phyloP scores from a whole-genome alignment of 2,888 invertebrate genomes.

The Pterobdella sp. region DNA sequence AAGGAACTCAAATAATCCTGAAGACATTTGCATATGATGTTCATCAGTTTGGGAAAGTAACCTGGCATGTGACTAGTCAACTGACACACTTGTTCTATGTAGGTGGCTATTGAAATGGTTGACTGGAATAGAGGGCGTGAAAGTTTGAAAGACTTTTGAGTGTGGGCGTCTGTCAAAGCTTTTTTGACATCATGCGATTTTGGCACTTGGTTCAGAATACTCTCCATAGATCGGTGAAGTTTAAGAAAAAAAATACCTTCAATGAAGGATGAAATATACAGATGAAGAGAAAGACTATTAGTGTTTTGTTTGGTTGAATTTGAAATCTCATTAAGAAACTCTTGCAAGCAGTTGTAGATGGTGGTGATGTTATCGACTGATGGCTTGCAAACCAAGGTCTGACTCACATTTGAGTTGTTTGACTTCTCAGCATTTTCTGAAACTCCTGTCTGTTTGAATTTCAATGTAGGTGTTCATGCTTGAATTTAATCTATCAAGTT shows the following conservation, averaged over 20 bases:
- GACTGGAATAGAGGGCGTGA: constrained; percentile 61
- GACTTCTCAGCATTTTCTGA: not conserved
- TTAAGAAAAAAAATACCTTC: constrained; percentile 72
- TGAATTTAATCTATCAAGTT: not conserved
- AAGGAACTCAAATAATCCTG: constrained; percentile 69
- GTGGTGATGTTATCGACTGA: constrained; percentile 47
- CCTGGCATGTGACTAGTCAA: constrained; percentile 66
- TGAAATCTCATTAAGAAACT: constrained; percentile 77
- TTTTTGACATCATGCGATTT: constrained; percentile 65
- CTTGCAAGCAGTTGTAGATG: constrained; percentile 72
- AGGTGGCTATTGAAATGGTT: constrained; percentile 64
- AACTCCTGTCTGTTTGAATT: not conserved
- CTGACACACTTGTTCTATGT: constrained; percentile 61
- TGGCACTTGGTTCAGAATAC: constrained; percentile 57
- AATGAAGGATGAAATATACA: constrained; percentile 77
- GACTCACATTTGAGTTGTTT: too few species aligned
- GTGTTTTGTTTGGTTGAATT: constrained; percentile 54
- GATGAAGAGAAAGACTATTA: constrained; percentile 67
- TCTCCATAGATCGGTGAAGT: constrained; percentile 60
- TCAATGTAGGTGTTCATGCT: not conserved
- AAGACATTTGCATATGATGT: constrained; percentile 64
- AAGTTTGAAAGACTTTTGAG: constrained; percentile 60
- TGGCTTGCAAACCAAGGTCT: constrained; percentile 8
- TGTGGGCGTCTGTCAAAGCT: constrained; percentile 64
- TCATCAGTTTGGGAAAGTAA: constrained; percentile 67